Evolutionary conservation across 2,797 vertebrate genomes (phyloP).

Genomic region (Aulostomus chinensis): DNA sequence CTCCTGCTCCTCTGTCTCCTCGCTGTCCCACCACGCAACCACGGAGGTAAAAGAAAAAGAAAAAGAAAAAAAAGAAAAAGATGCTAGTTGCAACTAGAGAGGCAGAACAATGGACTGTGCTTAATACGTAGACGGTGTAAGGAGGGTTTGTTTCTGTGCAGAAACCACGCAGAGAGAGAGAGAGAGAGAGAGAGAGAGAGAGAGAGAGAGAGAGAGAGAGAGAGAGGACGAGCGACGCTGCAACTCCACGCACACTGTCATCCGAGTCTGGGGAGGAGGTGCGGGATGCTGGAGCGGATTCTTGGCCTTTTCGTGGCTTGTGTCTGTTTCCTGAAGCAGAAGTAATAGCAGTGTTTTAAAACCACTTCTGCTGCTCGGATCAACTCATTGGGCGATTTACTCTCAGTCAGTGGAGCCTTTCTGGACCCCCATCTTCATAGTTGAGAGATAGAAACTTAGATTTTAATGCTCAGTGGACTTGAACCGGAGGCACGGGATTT

Average conservation of each 20-base stretch:
- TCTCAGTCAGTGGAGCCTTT: conserved; percentile 23
- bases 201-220: conserved; percentile 12
- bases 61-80: background rate
- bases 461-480: conserved; percentile 44
- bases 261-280: conserved; percentile 56
- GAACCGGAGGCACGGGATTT: conserved; percentile 55
- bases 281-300: conserved; percentile 37
- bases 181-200: background rate
- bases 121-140: conserved; percentile 53
- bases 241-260: conserved; percentile 60
- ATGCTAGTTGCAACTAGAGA: conserved; percentile 28
- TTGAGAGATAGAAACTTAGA: conserved; percentile 27
- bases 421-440: conserved; percentile 45
- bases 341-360: conserved; percentile 19
- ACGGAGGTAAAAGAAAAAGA: conserved; percentile 18
- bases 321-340: conserved; percentile 31
- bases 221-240: conserved; percentile 59
- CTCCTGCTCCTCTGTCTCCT: conserved; percentile 14
- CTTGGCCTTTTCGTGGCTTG: conserved; percentile 28
- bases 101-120: conserved; percentile 75
- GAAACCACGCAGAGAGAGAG: conserved; percentile 29
- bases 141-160: conserved; percentile 75
- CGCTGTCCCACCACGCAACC: conserved; percentile 11
- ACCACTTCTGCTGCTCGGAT: conserved; percentile 25
- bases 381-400: conserved; percentile 10